These are phyloP conservation scores for Phortica okadai DNA, from an alignment of 2,888 invertebrate species.

Conservation along the genomic window DNA sequence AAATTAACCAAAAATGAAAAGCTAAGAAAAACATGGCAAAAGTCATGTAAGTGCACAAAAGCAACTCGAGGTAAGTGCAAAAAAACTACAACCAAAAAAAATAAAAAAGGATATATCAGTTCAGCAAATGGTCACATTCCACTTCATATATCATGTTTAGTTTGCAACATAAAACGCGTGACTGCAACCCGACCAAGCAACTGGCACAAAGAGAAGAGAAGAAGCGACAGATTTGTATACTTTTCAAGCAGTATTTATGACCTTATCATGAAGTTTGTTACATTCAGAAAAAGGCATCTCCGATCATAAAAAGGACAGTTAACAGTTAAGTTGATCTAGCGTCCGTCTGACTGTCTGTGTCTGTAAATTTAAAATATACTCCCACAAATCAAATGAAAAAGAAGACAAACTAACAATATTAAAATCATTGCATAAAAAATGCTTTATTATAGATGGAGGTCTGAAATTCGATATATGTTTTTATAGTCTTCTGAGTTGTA, in stretches of 20 bases:
- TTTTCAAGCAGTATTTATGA: background rate
- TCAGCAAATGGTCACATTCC: background rate
- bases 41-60: background rate
- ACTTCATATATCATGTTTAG: slow-evolving; percentile 31
- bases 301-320: too few species aligned
- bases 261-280: background rate
- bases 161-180: slow-evolving; percentile 10
- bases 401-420: too few species aligned
- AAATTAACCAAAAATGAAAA: slow-evolving; percentile 10
- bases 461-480: too few species aligned
- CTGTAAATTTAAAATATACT: too few species aligned
- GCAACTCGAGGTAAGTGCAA: background rate
- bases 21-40: background rate
- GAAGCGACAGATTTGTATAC: too few species aligned
- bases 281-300: background rate
- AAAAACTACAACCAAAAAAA: background rate
- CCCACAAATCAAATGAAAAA: too few species aligned
- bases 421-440: too few species aligned
- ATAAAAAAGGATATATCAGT: background rate
- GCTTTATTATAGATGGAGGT: too few species aligned
- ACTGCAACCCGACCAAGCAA: background rate
- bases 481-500: too few species aligned
- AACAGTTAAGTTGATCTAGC: too few species aligned
- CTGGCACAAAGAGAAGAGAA: background rate
- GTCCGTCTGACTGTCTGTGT: too few species aligned